Conservation (phyloP, 1,140 invertebrate species). For the Saccostrea glomerata region DNA sequence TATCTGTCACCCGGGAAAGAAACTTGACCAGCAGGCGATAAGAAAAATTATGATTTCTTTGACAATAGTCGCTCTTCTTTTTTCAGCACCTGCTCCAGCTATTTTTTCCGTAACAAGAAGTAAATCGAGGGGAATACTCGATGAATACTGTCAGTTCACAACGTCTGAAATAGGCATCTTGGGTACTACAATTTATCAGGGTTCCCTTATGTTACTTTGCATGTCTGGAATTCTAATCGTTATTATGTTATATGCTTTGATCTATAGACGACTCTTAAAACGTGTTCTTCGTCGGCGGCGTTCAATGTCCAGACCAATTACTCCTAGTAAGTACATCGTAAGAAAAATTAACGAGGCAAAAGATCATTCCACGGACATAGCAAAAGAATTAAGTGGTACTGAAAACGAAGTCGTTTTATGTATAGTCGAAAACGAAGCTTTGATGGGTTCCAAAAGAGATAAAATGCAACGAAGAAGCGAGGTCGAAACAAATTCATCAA, state of each 20-base stretch:
- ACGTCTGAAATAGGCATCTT: conserved; percentile 58
- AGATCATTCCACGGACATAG: background rate
- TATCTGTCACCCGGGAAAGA: conserved; percentile 57
- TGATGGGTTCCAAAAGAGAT: background rate
- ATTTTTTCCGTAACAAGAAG: background rate
- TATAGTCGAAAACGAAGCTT: background rate
- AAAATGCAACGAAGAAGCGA: background rate
- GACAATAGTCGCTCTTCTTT: conserved; percentile 54
- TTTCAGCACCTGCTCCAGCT: conserved; percentile 57
- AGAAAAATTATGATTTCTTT: conserved; percentile 64
- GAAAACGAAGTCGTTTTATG: conserved; percentile 28
- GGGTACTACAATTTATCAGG: conserved; percentile 62
- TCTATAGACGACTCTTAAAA: conserved; percentile 67
- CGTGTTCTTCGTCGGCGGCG: conserved; percentile 56
- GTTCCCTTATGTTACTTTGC: conserved; percentile 57
- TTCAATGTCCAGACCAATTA: conserved; percentile 4
- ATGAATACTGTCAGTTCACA: conserved; percentile 68
- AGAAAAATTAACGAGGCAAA: background rate
- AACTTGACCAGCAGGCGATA: conserved; percentile 59
- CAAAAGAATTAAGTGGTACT: background rate
- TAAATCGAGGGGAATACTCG: background rate
- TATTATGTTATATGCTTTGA: conserved; percentile 63
- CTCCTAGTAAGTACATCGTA: background rate
- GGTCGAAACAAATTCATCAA: background rate
- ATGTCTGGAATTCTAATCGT: conserved; percentile 62